Evolutionary conservation across 1,140 invertebrate species (phyloP).

Genomic region (Anadara kagoshimensis): DNA sequence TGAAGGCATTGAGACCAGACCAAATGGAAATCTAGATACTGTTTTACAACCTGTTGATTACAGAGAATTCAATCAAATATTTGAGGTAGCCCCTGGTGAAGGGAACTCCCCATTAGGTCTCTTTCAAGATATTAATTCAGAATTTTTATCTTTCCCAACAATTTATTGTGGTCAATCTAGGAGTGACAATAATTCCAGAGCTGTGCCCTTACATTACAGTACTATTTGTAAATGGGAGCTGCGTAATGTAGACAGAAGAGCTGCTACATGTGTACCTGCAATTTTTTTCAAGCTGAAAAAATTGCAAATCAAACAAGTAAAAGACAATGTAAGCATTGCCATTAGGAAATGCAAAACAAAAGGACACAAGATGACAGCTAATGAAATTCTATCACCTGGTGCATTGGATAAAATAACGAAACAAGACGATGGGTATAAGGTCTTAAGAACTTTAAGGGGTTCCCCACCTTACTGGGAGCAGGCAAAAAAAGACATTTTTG

Average conservation of each 20-base stretch:
- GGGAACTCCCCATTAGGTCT: constrained; percentile 13
- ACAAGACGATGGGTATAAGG: constrained; percentile 12
- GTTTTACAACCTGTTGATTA: constrained; percentile 27
- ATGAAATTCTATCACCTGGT: constrained; percentile 9
- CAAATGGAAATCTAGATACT: constrained; percentile 9
- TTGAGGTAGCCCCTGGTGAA: constrained; percentile 16
- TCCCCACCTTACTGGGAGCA: constrained; percentile 41
- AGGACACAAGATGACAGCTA: constrained; percentile 30
- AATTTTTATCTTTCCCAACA: constrained; percentile 27
- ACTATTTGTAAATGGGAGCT: too few relatives aligned
- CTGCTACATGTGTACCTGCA: constrained; percentile 14
- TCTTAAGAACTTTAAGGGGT: constrained; percentile 27
- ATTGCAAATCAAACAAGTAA: constrained; percentile 25
- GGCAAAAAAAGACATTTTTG: constrained; percentile 39
- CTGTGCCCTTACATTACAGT: constrained; percentile 23
- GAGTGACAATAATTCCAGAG: constrained; percentile 1
- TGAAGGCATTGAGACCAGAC: background rate
- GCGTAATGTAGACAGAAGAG: constrained; percentile 24
- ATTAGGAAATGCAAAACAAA: constrained; percentile 21
- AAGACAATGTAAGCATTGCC: constrained; percentile 25
- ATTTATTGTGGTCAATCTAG: constrained; percentile 24
- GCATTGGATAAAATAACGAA: constrained; percentile 10
- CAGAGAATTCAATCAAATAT: constrained; percentile 30
- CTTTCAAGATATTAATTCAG: constrained; percentile 14
- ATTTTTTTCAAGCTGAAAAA: constrained; percentile 24